Evolutionary conservation across 2,113 vertebrate species (phyloP).

Genomic region (Pachyramphus minor): DNA sequence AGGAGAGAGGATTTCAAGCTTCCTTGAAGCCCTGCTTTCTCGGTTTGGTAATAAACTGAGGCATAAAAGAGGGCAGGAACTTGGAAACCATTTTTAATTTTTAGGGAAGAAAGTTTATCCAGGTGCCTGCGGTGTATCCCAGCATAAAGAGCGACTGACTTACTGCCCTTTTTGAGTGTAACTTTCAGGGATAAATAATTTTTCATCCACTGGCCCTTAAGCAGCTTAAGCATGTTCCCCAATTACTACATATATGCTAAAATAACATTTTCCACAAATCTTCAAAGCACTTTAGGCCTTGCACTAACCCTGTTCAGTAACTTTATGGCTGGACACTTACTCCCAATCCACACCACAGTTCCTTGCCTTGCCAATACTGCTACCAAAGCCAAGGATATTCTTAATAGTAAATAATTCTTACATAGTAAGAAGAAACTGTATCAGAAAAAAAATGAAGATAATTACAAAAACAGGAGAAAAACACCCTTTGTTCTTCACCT

Average conservation of each 20-base stretch:
- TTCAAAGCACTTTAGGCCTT: neutral
- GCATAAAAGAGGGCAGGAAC: neutral
- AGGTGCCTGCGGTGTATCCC: neutral
- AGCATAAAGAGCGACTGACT: neutral
- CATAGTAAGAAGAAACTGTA: neutral
- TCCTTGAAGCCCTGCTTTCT: neutral
- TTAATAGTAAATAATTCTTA: too few relatives aligned
- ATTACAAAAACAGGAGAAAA: neutral
- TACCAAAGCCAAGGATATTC: neutral
- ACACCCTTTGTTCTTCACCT: neutral
- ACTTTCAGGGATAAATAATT: neutral
- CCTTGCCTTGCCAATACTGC: neutral
- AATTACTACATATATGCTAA: neutral
- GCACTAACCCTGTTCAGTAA: neutral
- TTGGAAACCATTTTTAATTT: rapidly evolving
- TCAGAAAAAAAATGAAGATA: neutral
- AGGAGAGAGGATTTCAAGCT: neutral
- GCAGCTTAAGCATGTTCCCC: neutral
- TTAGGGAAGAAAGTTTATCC: neutral
- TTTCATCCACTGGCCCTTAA: neutral
- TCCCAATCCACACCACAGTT: neutral
- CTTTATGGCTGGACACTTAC: neutral
- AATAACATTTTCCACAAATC: neutral
- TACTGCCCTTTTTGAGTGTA: neutral
- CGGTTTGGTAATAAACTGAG: neutral